Base-by-base conservation (phyloP, 2,888 invertebrate species). In the Cephus spinipes region DNA sequence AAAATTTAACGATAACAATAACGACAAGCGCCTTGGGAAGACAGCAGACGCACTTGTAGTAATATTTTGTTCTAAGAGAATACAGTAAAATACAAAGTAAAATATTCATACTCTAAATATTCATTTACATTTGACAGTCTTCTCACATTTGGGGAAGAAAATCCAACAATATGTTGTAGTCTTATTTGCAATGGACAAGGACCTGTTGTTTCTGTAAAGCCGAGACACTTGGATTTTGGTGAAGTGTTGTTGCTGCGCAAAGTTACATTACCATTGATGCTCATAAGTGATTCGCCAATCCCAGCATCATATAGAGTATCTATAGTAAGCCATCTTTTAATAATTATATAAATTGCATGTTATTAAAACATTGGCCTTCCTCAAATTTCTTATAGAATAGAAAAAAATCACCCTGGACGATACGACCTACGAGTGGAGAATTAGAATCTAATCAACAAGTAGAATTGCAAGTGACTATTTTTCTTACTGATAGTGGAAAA, bases 221-320 rank as follows among this genome's bases (percentile, higher is more conserved):
- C 95, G 0, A 91, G 92, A 75, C 91, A 92, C n/a, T 86, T 96
- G 23, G 93, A 95, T 89, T 96, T 95, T 93, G 95, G 94, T 0
- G 92, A 94, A 81, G 92, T 95, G 0, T 92, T 93, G 75, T 92
- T 96, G 35, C 91, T 96, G 33, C 91, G 91, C 23, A 92, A 91
- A 79, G 91, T 91, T 55, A 91, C 92, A 3, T 93, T 93, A 90
- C 87, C 85, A 1, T 88, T 96, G 1, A 92, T 92, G 0, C 88
- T 96, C 0, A 93, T 93, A 78, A 96, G 95, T 85, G 95, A 96
- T 87, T 95, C 96, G 0, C 95, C 96, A 1, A 94, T 96, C 69
- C 88, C 92, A 74, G 95, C 96, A 0, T 89, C 92, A 82, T 94
- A 93, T 84, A 93, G 90, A 76, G 92, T 93, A 3, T 89, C 91